Evolutionary conservation across 2,888 invertebrate species (phyloP), one percentile per base, ranked within the genome.

Genomic region (Alcis repandata): DNA sequence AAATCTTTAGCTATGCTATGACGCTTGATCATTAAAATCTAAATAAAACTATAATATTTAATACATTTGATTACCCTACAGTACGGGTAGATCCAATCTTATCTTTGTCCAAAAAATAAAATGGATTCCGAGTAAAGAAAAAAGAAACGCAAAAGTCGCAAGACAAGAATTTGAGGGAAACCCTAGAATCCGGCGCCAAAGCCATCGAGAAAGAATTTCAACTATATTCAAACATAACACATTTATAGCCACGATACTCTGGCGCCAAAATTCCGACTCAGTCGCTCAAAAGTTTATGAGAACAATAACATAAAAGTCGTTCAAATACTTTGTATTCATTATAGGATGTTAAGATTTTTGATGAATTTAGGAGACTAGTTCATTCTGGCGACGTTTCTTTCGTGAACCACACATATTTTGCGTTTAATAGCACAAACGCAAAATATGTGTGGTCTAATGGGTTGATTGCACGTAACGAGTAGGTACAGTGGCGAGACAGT

Each of bases 231-330:
- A 58, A 64, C 68, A 45, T 56, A 56, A 20, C 19, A 45, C 19
- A 20, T 56, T 27, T 54, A 54, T 54, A 41, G 17, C n/a, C 13
- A 59, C 22, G 27, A 46, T 36, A 41, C 19, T 51, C 56, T 71
- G 71, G 71, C 72, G 73, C 73, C 73, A 65, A 73, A 63, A 71
- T 73, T 73, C 71, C 70, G 19, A 20, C 41, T 61, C 45, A 45
- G 41, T 40, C 64, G 61, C 41, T 49, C 22, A 41, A 49, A 59
- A 63, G 61, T 64, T 60, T 49, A 58, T 52, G 20, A 60, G 46
- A 54, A 41, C 40, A 60, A 70, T 52, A 49, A 61, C 60, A 67
- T 68, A 67, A 64, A 69, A 69, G 45, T 68, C 69, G 20, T 38
- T 45, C 38, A 46, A 63, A 64, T 69, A 68, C 70, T 58, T 68